A percentile compares a stretch with the other conserved stretches of the same genome.
These are phyloP conservation scores for Lepidurus couesii DNA, from an alignment of 1,140 invertebrate species.

Conservation along the genomic window DNA sequence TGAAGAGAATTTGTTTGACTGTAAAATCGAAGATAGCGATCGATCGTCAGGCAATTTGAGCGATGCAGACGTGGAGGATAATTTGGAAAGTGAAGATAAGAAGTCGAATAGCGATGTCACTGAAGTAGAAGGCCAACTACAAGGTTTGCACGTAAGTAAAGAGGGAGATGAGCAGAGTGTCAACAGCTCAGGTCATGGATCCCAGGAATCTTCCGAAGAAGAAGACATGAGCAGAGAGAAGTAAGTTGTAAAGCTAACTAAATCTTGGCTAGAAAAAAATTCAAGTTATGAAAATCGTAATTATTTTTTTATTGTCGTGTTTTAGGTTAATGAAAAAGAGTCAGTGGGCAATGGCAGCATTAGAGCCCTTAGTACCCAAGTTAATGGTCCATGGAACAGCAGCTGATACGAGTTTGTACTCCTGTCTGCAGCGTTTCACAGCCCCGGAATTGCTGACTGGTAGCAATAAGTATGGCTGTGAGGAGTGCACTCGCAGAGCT, in stretches of 20 bases:
- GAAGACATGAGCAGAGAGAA: neutral
- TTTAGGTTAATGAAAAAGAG: conserved; percentile 30
- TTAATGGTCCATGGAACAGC: conserved; percentile 64
- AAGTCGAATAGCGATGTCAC: conserved; percentile 33
- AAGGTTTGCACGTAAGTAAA: conserved; percentile 4
- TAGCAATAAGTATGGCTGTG: conserved; percentile 87
- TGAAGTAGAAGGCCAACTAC: neutral
- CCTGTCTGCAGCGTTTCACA: conserved; percentile 87
- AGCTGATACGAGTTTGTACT: conserved; percentile 66
- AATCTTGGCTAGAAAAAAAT: no score
- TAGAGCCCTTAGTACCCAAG: conserved; percentile 41
- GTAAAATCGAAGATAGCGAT: conserved; percentile 23
- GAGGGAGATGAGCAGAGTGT: neutral
- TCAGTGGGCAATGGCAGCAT: conserved; percentile 41
- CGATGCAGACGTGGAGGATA: conserved; percentile 74
- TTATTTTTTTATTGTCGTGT: neutral
- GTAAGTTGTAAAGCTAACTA: conserved; percentile 37
- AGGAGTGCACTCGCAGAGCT: conserved; percentile 66
- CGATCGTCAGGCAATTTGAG: conserved; percentile 46
- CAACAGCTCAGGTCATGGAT: neutral
- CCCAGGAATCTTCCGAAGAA: neutral
- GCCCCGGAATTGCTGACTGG: conserved; percentile 78
- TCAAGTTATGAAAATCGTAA: neutral
- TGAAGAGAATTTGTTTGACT: conserved; percentile 35
- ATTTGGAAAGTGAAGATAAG: conserved; percentile 54